Evolutionary conservation across 2,797 vertebrate genomes (phyloP).

Genomic region (Halcyon chelicuti): DNA sequence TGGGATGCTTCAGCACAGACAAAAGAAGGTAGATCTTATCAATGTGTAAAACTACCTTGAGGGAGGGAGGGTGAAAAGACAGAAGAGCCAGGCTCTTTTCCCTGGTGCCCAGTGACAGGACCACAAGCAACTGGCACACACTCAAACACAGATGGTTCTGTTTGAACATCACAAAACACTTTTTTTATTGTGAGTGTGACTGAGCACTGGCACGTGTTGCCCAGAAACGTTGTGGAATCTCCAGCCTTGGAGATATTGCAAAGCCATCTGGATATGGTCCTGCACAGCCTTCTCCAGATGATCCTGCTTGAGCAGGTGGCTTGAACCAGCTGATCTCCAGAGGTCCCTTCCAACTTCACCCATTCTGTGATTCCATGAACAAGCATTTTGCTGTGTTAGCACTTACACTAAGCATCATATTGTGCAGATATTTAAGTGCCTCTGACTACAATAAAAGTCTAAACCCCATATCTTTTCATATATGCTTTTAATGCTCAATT

Average conservation of each 20-base stretch:
- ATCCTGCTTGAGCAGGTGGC: accelerated
- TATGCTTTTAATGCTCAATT: background rate
- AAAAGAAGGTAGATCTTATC: background rate
- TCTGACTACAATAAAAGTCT: background rate
- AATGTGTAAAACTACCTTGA: background rate
- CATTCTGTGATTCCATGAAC: background rate
- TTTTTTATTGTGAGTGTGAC: background rate
- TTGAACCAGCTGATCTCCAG: background rate
- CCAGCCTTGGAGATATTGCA: background rate
- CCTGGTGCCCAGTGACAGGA: background rate
- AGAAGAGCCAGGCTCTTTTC: background rate
- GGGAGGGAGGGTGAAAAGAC: background rate
- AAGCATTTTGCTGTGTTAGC: background rate
- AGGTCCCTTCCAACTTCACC: background rate
- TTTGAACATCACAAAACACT: background rate
- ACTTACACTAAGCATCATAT: background rate
- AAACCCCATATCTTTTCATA: accelerated
- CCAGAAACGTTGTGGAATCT: background rate
- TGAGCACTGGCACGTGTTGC: background rate
- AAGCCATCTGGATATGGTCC: background rate
- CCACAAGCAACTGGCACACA: background rate
- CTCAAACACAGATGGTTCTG: background rate
- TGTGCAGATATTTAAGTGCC: background rate
- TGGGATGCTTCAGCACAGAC: background rate
- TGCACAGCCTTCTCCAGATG: background rate